Evolutionary conservation across 1,140 invertebrate species (phyloP), one percentile per base, ranked within the genome.

Genomic region (Bilobella aurantiaca): DNA sequence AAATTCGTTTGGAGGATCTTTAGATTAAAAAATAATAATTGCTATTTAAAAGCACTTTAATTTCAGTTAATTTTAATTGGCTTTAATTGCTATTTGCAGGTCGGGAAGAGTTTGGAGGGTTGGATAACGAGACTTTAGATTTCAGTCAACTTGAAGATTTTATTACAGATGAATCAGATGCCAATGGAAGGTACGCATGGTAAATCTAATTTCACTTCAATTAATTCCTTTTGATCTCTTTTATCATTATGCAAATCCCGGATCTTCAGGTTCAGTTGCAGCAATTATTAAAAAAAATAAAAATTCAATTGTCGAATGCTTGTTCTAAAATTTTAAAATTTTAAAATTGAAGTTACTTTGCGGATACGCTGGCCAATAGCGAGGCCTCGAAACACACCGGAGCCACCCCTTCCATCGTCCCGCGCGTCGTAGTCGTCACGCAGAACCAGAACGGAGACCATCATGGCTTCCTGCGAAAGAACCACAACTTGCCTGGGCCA

Each of bases 61-160:
- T 42, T n/a, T 42, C n/a, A 12, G 8, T 42, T 42, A 42, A 42
- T 42, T n/a, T 42, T 42, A 42, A 42, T 42, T 42, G n/a, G 8
- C 37, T 42, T n/a, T n/a, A 12, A 42, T 49, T 64, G 28, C 75
- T 70, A 72, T 47, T 76, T 77, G 28, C 72, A 83, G 82, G 79
- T 71, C 80, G 84, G 74, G 79, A 81, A 75, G 88, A 89, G 77
- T 89, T 88, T 75, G 83, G 87, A 67, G 85, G 86, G 70, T 89
- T 90, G 72, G 87, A 90, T 74, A 89, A 89, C 79, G 87, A 89
- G 73, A 85, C 85, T 3, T 75, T 89, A 68, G 88, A 88, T 76
- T 89, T 89, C 77, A 86, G 85, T 64, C 86, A 88, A 75, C 73
- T 89, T 74, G 86, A 90, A 74, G 85, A 88, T 74, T 88, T 88